phyloP scores from a whole-genome alignment of 2,888 invertebrate genomes.

The Thumatha senex region DNA sequence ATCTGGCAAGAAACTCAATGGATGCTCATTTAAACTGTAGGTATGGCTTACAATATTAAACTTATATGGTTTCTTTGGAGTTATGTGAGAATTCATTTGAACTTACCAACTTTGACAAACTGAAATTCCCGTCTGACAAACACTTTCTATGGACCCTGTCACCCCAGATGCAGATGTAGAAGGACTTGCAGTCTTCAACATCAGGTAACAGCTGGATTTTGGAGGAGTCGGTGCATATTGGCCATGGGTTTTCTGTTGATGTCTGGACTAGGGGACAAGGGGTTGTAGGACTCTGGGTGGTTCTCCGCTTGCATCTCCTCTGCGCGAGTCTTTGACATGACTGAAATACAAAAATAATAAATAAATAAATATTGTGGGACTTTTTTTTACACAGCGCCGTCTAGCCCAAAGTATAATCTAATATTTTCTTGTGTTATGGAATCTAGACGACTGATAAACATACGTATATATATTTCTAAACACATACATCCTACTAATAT shows the following conservation, averaged over 20 bases:
- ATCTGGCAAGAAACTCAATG: too few relatives aligned
- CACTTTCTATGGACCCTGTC: constrained; percentile 1
- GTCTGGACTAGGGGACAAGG: neutral
- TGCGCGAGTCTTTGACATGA: neutral
- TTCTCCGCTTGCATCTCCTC: neutral
- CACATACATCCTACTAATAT: too few relatives aligned
- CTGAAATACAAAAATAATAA: neutral
- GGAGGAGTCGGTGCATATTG: neutral
- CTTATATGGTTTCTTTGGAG: too few relatives aligned
- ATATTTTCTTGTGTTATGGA: too few relatives aligned
- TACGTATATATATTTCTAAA: too few relatives aligned
- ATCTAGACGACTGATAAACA: too few relatives aligned
- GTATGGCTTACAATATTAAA: too few relatives aligned
- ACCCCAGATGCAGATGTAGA: constrained; percentile 3
- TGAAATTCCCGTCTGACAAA: neutral
- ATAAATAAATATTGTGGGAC: too few relatives aligned
- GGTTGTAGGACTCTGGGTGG: neutral
- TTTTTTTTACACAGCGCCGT: too few relatives aligned
- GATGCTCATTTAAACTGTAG: too few relatives aligned
- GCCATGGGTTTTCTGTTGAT: neutral
- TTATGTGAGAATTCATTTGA: too few relatives aligned
- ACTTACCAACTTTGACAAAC: neutral
- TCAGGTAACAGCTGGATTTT: neutral
- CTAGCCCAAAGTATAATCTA: too few relatives aligned
- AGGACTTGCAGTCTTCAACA: neutral